phyloP scores from a whole-genome alignment of 37 sponge, comb jelly and placozoan genomes.

The Crambe crambe region DNA sequence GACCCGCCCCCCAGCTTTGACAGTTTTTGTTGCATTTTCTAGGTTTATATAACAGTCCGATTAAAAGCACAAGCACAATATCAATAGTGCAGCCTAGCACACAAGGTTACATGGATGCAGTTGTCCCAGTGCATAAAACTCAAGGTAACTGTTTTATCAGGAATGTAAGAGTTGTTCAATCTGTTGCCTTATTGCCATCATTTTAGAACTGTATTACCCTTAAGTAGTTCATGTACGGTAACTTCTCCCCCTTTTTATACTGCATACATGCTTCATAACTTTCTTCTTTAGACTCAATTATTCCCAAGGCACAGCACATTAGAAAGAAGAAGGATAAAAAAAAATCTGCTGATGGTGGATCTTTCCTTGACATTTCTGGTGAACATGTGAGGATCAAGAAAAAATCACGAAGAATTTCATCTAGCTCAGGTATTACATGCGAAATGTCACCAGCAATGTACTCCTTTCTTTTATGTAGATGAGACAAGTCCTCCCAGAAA shows the following conservation, averaged over 20 bases:
- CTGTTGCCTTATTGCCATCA: background rate
- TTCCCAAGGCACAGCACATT: background rate
- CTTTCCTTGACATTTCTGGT: background rate
- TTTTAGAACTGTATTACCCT: background rate
- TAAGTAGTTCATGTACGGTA: background rate
- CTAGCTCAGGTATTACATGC: background rate
- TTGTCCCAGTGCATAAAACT: slow-evolving; percentile 2
- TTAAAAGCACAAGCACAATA: background rate
- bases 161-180: background rate
- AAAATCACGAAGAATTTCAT: background rate
- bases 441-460: background rate
- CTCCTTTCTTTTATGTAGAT: background rate
- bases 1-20: no score
- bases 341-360: background rate
- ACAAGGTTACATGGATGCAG: no score
- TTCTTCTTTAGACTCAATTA: background rate
- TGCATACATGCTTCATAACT: background rate
- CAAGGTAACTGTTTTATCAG: slow-evolving; percentile 8
- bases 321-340: slow-evolving; percentile 2
- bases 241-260: background rate
- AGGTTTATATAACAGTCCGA: background rate
- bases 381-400: background rate
- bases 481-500: background rate
- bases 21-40: background rate
- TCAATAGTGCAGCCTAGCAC: background rate